Base-by-base conservation (phyloP, 2,797 vertebrate species). In the Tokudaia tokunoshimensis region DNA sequence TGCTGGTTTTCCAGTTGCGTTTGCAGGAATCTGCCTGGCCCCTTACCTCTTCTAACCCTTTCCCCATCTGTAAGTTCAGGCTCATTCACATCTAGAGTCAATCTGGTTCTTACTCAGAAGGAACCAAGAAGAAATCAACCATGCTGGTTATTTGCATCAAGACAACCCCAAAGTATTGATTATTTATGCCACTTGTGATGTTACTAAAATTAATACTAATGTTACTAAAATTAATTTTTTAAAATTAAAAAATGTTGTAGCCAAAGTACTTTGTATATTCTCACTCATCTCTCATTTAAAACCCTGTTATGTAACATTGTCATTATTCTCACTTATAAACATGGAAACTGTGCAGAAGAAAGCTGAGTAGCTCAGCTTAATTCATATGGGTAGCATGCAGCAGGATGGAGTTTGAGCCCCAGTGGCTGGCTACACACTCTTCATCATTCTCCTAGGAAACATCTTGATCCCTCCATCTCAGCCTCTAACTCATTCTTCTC, bases 391-490 rank as follows among this genome's bases (percentile, higher is more conserved):
- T 1, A n/a, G 29, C 72, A 3, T 57, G 61, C 20, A 84, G 78
- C 31, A 92, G 84, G 82, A 61, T 26, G 5, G 26, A 65, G 63
- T 47, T n/a, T 80, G 55, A 86, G 70, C n/a, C 13, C 41, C 84
- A 13, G 59, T 3, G 55, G 47, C 37, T 89, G 74, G 50, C 26
- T 47, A 2, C 87, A 41, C 0, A 14, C 24, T 22, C 50, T 80
- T 37, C 57, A 26, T 47, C 9, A 67, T n/a, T 65, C 44, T 22
- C 15, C 13, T 26, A 31, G n/a, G 29, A 34, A 76, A 29, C 24
- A 24, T 95, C 34, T 78, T 17, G 50, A 8, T 87, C 76, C 83
- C 57, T 75, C 76, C 22, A 7, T 83, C 95, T 95, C 55, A 92
- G 55, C 17, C 74, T 83, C 26, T 26, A 78, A 26, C 37, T 65